Base-by-base conservation (phyloP, 2,888 invertebrate species). In the Cheilosia variabilis region DNA sequence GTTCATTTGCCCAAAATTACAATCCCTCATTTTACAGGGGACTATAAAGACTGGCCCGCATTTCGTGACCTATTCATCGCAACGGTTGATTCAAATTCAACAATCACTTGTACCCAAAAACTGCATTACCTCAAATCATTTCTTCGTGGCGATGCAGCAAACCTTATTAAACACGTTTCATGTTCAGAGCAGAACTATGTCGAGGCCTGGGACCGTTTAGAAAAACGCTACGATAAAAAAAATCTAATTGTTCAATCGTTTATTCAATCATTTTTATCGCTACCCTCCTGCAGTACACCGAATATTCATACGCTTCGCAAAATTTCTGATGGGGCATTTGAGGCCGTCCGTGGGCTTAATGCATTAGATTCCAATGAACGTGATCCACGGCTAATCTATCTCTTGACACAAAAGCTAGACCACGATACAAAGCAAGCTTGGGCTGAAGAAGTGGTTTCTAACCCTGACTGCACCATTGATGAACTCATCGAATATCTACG, bases 181-280 rank as follows among this genome's bases (percentile, higher is more conserved):
- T 17, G 34, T 57, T 34, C 37, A 17, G 17, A 57, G 9, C 19
- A 34, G 31, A 57, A 57, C 13, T 57, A 57, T 37, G 4, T 57
- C 5, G 57, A 57, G n/a, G 57, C 57, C 10, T 57, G 57, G 34
- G 57, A 34, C 9, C 31, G 37, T 5, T 27, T 34, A 34, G 57
- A 57, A 37, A 34, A 34, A 13, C 50, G 22, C 10, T 22, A 24
- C 13, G 50, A 52, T 52, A 19, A 13, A 9, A 37, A n/a, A 17
- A 9, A 37, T 5, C 9, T 19, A 10, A 57, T 57, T n/a, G 19
- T 57, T 1, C n/a, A n/a, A n/a, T n/a, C n/a, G n/a, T n/a, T n/a
- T n/a, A n/a, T n/a, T n/a, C n/a, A n/a, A n/a, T n/a, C n/a, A n/a
- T n/a, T n/a, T n/a, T n/a, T n/a, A n/a, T n/a, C n/a, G n/a, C 31